A percentile compares a stretch with the other conserved stretches of the same genome.
phyloP scores from a whole-genome alignment of 2,113 vertebrate species.

The Pterocles orientalis region DNA sequence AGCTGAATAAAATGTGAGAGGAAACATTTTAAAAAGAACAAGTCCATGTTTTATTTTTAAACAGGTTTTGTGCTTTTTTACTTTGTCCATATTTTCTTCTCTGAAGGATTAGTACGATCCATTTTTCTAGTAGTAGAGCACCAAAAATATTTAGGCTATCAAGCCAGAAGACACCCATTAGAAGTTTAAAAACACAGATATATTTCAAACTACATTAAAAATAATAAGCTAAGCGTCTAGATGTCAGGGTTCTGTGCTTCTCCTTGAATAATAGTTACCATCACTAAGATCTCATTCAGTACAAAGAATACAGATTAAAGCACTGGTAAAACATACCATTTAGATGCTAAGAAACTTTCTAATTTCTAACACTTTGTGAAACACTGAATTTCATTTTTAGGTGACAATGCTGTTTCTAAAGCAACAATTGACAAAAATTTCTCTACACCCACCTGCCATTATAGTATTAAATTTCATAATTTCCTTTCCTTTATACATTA shows the following conservation, averaged over 20 bases:
- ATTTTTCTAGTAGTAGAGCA: neutral
- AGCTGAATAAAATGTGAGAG: neutral
- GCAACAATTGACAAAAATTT: neutral
- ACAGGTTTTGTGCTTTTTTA: neutral
- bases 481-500: neutral
- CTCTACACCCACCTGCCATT: neutral
- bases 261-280: neutral
- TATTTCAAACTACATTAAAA: neutral
- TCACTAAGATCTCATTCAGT: neutral
- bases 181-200: neutral
- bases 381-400: neutral
- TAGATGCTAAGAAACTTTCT: neutral
- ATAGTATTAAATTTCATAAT: neutral
- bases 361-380: neutral
- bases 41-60: neutral
- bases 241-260: neutral
- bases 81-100: neutral
- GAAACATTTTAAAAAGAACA: neutral
- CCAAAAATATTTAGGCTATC: neutral
- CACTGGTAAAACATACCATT: neutral
- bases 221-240: neutral
- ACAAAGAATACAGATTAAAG: neutral
- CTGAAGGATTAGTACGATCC: neutral
- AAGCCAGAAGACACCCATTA: neutral
- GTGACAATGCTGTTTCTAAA: neutral